Conservation (phyloP, 2,797 vertebrate genomes). For the Siniperca obscura region DNA sequence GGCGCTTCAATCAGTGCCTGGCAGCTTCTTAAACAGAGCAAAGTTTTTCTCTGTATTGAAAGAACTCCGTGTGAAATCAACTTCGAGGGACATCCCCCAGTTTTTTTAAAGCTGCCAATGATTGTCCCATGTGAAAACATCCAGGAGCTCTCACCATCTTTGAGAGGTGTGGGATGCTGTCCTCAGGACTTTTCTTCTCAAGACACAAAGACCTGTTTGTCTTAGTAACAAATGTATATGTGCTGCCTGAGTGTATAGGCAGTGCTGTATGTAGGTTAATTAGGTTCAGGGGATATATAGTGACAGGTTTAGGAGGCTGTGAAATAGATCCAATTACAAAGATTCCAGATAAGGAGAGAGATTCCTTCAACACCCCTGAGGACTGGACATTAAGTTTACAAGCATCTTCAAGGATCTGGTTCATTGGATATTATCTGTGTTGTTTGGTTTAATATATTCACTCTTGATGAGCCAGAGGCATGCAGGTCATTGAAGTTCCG, state of each 20-base stretch:
- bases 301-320: slow-evolving; percentile 45
- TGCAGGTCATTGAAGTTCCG: slow-evolving; percentile 82
- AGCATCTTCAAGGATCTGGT: slow-evolving; percentile 70
- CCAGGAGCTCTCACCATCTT: slow-evolving; percentile 55
- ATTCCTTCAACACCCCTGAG: slow-evolving; percentile 48
- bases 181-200: slow-evolving; percentile 45
- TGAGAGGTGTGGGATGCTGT: slow-evolving; percentile 68
- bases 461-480: slow-evolving; percentile 77
- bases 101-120: slow-evolving; percentile 58
- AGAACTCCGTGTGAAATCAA: slow-evolving; percentile 82
- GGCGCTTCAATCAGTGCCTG: slow-evolving; percentile 82
- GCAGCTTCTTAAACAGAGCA: slow-evolving; percentile 80
- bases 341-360: slow-evolving; percentile 47
- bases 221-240: slow-evolving; percentile 37
- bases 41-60: slow-evolving; percentile 76
- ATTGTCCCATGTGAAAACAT: slow-evolving; percentile 77
- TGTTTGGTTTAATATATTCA: slow-evolving; percentile 80
- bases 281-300: slow-evolving; percentile 49
- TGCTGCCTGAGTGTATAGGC: slow-evolving; percentile 18
- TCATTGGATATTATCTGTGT: slow-evolving; percentile 71
- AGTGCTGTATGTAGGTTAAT: slow-evolving; percentile 50
- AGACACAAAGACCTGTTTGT: slow-evolving; percentile 66
- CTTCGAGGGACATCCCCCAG: slow-evolving; percentile 65
- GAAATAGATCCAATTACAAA: slow-evolving; percentile 58
- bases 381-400: slow-evolving; percentile 78